These are phyloP conservation scores for Leuctra nigra DNA, from an alignment of 2,888 invertebrate genomes.

Conservation along the genomic window DNA sequence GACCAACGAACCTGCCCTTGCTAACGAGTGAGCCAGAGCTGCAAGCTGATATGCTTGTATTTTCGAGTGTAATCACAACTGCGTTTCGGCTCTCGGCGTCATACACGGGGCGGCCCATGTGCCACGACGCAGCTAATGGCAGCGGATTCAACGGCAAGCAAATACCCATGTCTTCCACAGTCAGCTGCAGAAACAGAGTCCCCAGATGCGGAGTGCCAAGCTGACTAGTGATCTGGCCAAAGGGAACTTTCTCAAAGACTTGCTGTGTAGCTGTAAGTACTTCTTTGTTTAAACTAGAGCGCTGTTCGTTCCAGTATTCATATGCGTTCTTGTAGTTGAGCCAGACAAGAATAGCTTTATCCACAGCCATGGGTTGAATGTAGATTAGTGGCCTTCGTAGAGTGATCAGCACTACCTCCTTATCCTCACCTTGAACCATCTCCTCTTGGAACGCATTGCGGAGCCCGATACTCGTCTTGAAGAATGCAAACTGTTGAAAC, in stretches of 20 bases:
- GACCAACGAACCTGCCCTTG: constrained; percentile 78
- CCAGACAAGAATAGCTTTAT: constrained; percentile 98
- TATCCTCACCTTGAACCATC: constrained; percentile 70
- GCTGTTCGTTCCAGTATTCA: constrained; percentile 97
- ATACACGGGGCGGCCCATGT: constrained; percentile 53
- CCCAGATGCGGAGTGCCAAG: constrained; percentile 68
- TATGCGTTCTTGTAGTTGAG: constrained; percentile 99
- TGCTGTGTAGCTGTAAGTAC: constrained; percentile 70
- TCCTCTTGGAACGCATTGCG: constrained; percentile 86
- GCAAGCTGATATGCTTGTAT: constrained; percentile 92
- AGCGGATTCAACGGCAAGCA: constrained; percentile 33
- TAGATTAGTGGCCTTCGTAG: constrained; percentile 90
- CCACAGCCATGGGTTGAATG: constrained; percentile 95
- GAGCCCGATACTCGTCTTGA: constrained; percentile 85
- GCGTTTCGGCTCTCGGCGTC: constrained; percentile 81
- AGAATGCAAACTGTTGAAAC: constrained; percentile 96
- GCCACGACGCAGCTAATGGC: constrained; percentile 47
- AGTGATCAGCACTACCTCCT: constrained; percentile 83
- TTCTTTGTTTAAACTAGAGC: constrained; percentile 85
- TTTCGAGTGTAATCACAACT: constrained; percentile 91
- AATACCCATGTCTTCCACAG: constrained; percentile 85
- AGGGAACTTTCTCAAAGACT: constrained; percentile 65
- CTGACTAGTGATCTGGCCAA: constrained; percentile 76
- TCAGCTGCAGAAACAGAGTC: constrained; percentile 86
- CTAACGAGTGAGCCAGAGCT: constrained; percentile 94